These are phyloP conservation scores for Phalacrocorax brasilianus DNA, from an alignment of 2,113 vertebrate genomes.

Conservation along the genomic window DNA sequence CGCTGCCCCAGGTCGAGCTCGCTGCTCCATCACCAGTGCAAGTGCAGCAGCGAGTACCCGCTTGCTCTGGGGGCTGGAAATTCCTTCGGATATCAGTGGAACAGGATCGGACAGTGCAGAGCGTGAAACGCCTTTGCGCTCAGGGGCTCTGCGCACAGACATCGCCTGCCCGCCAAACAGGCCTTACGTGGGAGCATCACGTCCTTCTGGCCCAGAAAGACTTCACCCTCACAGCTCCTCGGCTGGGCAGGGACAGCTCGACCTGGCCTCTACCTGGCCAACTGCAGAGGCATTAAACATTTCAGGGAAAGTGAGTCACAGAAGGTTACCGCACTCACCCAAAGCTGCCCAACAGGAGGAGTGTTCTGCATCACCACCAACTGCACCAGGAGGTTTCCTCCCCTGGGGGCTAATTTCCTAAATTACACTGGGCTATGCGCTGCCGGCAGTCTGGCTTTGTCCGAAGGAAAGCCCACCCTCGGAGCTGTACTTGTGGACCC, in stretches of 20 bases:
- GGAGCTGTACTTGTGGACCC: not conserved
- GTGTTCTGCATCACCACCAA: not conserved
- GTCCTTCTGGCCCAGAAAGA: not conserved
- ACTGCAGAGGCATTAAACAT: not conserved
- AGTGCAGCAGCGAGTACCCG: fast-evolving
- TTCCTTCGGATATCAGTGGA: fast-evolving
- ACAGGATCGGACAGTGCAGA: not conserved
- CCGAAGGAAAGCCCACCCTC: not conserved
- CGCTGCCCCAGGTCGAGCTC: not conserved
- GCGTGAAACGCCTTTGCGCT: not conserved
- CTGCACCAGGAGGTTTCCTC: not conserved
- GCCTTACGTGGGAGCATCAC: not conserved
- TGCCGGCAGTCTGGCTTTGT: not conserved
- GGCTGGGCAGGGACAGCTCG: not conserved
- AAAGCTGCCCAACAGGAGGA: not conserved
- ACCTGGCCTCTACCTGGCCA: not conserved
- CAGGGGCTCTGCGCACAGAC: not conserved
- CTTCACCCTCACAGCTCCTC: fast-evolving
- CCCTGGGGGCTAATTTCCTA: not conserved
- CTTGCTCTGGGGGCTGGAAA: not conserved
- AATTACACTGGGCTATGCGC: not conserved
- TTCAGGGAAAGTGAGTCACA: not conserved
- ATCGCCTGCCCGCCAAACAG: not conserved
- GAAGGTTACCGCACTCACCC: not conserved
- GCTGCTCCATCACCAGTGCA: not conserved